phyloP scores from a whole-genome alignment of 2,888 invertebrate genomes.

The Leistus spinibarbis region DNA sequence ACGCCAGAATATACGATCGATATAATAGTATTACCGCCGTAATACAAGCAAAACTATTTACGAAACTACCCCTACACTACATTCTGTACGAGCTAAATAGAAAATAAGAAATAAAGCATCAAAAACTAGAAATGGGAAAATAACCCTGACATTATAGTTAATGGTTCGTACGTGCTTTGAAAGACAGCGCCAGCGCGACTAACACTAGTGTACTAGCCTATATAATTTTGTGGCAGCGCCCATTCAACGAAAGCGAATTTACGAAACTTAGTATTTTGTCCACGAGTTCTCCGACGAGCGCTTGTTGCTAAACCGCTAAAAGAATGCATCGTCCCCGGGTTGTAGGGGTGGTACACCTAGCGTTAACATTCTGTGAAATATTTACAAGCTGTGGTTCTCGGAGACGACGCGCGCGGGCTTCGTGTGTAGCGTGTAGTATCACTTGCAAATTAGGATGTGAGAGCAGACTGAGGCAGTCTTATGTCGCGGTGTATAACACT shows the following conservation, averaged over 20 bases:
- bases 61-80: too few relatives aligned
- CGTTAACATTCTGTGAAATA: constrained; percentile 18
- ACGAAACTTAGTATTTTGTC: neutral
- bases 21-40: too few relatives aligned
- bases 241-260: neutral
- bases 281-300: neutral
- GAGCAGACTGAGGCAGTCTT: neutral
- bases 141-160: neutral
- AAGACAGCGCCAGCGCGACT: neutral
- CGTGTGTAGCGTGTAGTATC: neutral
- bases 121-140: too few relatives aligned
- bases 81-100: too few relatives aligned
- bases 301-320: constrained; percentile 22
- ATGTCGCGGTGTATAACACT: neutral
- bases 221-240: neutral
- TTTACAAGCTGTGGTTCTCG: constrained; percentile 14
- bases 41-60: too few relatives aligned
- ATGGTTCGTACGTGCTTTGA: neutral
- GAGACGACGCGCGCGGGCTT: neutral
- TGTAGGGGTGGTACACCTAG: constrained; percentile 8
- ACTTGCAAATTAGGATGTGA: constrained; percentile 27
- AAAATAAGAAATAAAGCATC: too few relatives aligned
- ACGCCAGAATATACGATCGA: too few relatives aligned
- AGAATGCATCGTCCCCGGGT: constrained; percentile 7
- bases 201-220: neutral